Evolutionary conservation across 1,140 invertebrate species (phyloP).

Genomic region (Drusus annulatus): DNA sequence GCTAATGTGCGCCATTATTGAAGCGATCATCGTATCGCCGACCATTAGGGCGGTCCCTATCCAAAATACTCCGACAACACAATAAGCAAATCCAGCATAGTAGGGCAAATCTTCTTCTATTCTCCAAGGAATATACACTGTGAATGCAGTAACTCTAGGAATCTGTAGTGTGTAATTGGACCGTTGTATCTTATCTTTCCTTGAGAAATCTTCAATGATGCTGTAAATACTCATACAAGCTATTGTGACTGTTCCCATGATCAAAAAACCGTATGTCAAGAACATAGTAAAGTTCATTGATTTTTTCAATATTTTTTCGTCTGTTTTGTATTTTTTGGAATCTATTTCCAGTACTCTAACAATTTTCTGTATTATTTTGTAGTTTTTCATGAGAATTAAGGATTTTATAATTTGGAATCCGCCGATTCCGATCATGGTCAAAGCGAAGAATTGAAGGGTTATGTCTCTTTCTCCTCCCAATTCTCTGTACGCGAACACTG

Average conservation of each 20-base stretch:
- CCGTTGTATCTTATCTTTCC: neutral
- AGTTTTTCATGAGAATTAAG: conserved; percentile 51
- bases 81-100: conserved; percentile 39
- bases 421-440: conserved; percentile 44
- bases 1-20: conserved; percentile 52
- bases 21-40: conserved; percentile 52
- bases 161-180: conserved; percentile 41
- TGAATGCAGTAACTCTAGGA: conserved; percentile 47
- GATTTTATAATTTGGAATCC: conserved; percentile 46
- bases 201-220: conserved; percentile 43
- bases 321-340: conserved; percentile 30
- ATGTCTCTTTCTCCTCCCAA: conserved; percentile 41
- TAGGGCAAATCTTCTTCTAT: conserved; percentile 33
- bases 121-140: conserved; percentile 51
- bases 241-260: conserved; percentile 49
- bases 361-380: conserved; percentile 52
- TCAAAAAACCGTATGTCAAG: conserved; percentile 44
- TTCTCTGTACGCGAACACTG: conserved; percentile 44
- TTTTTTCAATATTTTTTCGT: conserved; percentile 30
- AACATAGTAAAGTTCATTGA: conserved; percentile 39
- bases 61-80: conserved; percentile 47
- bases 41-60: conserved; percentile 43
- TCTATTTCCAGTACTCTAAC: conserved; percentile 49
- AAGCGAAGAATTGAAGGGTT: conserved; percentile 41
- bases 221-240: conserved; percentile 40